Evolutionary conservation across 1,140 invertebrate genomes (phyloP), one percentile per base, ranked within the genome.

Genomic region (Leptonema lineaticorne): DNA sequence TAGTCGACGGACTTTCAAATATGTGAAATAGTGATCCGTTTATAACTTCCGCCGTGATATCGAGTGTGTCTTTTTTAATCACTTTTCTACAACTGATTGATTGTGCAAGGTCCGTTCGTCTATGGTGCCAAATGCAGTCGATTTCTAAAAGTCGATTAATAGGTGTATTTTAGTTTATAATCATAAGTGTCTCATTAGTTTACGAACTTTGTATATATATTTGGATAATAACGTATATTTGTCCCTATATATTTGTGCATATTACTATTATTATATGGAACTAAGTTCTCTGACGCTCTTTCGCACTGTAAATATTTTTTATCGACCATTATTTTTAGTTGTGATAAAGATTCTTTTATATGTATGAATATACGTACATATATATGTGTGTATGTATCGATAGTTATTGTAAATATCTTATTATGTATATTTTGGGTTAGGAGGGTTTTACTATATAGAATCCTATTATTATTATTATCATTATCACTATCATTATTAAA

Each of bases 321-420:
- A 48, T 59, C 33, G 71, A 72, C 68, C 45, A 68, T 53, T 63
- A 68, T 60, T 63, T 66, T 63, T 69, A 71, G 59, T 69, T 72
- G 71, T 72, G 71, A 72, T 72, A 72, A 64, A 59, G 18, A 41
- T 16, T 41, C 9, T 41, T 9, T 41, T 14, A n/a, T n/a, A 41
- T 41, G 2, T 41, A 41, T 4, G 16, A 41, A 41, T 1, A 41
- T 3, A 41, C 11, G 30, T 33, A 41, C 11, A 41, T 33, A 33
- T 33, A 6, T 41, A 68, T 57, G 56, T 27, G 16, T 64, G 53
- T 67, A 33, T 26, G 22, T 66, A 41, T 72, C n/a, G n/a, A n/a
- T n/a, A n/a, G n/a, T 65, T 71, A 72, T 62, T 68, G 65, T 33
- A 33, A 5, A n/a, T n/a, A n/a, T n/a, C 7, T 65, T 58, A 46